A percentile compares a stretch with the other conserved stretches of the same genome.
Evolutionary conservation across 2,888 invertebrate genomes (phyloP).

Genomic region (Pharmacophagus antenor): DNA sequence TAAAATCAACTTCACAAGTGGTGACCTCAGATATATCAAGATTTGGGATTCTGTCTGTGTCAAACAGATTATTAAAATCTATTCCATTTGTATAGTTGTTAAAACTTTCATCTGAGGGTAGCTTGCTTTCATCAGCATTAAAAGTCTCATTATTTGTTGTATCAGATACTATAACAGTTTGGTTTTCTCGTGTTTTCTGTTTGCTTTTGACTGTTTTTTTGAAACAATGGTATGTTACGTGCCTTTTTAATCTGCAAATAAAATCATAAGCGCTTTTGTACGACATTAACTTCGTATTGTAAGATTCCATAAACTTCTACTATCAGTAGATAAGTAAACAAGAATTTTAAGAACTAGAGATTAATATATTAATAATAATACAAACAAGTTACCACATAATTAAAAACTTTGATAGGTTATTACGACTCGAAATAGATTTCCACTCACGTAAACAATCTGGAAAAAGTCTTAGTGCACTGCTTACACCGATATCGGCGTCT

Average conservation of each 20-base stretch:
- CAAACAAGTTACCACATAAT: neutral
- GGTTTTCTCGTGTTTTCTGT: constrained; percentile 36
- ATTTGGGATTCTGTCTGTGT: constrained; percentile 55
- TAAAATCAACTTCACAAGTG: constrained; percentile 51
- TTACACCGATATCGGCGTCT: constrained; percentile 47
- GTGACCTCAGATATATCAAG: constrained; percentile 56
- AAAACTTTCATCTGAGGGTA: constrained; percentile 62
- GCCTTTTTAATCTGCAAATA: constrained; percentile 53
- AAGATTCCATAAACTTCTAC: no score
- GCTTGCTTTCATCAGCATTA: constrained; percentile 48
- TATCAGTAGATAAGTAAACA: no score
- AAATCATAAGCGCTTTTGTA: constrained; percentile 2
- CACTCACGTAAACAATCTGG: constrained; percentile 52
- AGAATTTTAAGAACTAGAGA: no score
- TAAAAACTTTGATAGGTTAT: neutral
- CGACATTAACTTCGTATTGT: neutral
- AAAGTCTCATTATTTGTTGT: constrained; percentile 35
- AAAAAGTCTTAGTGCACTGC: constrained; percentile 48
- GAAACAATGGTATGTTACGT: constrained; percentile 45
- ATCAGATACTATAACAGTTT: constrained; percentile 2
- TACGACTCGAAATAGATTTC: neutral
- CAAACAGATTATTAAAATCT: constrained; percentile 60
- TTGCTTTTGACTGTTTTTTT: constrained; percentile 35
- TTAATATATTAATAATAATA: no score
- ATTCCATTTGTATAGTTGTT: constrained; percentile 57